phyloP scores from a whole-genome alignment of 2,888 invertebrate species.

The Hyposoter didymator region DNA sequence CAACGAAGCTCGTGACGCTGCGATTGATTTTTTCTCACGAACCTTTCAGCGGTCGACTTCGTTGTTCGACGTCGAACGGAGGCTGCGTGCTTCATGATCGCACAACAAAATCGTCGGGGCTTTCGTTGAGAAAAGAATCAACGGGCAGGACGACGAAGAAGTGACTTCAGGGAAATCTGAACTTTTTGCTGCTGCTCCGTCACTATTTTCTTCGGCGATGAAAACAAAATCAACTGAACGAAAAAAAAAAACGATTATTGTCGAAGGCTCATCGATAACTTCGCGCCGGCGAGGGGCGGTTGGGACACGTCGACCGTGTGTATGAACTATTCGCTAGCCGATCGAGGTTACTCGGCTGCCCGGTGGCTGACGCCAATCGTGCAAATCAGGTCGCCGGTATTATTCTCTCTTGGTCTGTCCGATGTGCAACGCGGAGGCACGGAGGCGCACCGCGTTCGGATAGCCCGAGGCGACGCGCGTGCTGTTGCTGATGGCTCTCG shows the following conservation, averaged over 20 bases:
- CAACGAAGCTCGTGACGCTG: background rate
- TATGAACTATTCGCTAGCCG: constrained; percentile 69
- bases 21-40: constrained; percentile 1
- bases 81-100: background rate
- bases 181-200: background rate
- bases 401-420: constrained; percentile 69
- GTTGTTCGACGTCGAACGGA: background rate
- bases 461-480: constrained; percentile 46
- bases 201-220: background rate
- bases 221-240: background rate
- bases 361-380: constrained; percentile 75
- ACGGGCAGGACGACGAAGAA: background rate
- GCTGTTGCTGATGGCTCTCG: constrained; percentile 53
- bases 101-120: background rate
- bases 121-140: background rate
- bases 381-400: constrained; percentile 76
- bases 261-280: background rate
- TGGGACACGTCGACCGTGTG: constrained; percentile 35
- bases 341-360: constrained; percentile 76
- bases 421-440: constrained; percentile 31
- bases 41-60: background rate
- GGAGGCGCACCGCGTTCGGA: constrained; percentile 49
- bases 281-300: background rate
- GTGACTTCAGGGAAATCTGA: background rate
- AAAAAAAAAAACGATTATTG: background rate